Percentiles rank a stretch among this genome's conserved stretches.
Conservation (phyloP, 35 echinoderm and acorn worm genomes). For the Holothuria glaberrima region DNA sequence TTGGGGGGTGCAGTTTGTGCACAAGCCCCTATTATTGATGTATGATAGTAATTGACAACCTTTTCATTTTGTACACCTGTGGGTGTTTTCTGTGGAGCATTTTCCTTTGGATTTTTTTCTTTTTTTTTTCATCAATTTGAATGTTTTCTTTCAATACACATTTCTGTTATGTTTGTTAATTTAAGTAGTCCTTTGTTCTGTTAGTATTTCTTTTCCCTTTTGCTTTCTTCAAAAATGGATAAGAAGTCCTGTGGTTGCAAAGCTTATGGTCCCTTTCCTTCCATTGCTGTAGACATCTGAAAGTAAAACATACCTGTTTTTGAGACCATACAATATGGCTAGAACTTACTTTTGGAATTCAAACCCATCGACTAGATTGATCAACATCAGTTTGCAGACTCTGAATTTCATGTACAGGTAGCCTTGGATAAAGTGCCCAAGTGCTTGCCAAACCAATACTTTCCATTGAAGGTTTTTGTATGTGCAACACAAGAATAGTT, state of each 20-base stretch:
- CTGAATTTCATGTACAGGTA: not conserved
- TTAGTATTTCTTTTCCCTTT: not conserved
- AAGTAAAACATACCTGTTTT: conserved; percentile 8
- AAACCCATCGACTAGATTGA: conserved; percentile 7
- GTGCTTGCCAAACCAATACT: conserved; percentile 6
- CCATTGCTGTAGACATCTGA: conserved; percentile 6
- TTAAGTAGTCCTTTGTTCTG: not conserved
- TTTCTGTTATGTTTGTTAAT: not conserved
- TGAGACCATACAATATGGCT: not conserved
- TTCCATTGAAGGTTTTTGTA: too few relatives aligned
- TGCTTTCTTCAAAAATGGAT: not conserved
- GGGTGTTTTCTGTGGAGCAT: not conserved
- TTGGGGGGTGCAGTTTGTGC: not conserved
- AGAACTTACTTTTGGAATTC: not conserved
- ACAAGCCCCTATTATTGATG: not conserved
- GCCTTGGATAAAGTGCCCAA: not conserved
- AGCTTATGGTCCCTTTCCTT: not conserved
- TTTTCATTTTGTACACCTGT: not conserved
- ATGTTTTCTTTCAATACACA: not conserved
- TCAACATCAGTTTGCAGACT: conserved; percentile 1
- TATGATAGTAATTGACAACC: not conserved
- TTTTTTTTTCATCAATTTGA: not conserved
- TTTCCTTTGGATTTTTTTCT: too few relatives aligned
- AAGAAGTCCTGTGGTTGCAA: conserved; percentile 6
- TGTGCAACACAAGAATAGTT: too few relatives aligned